Percentiles rank a stretch among this genome's conserved stretches.
These are phyloP conservation scores for Bettongia penicillata DNA, from an alignment of 2,113 vertebrate genomes.

Conservation along the genomic window DNA sequence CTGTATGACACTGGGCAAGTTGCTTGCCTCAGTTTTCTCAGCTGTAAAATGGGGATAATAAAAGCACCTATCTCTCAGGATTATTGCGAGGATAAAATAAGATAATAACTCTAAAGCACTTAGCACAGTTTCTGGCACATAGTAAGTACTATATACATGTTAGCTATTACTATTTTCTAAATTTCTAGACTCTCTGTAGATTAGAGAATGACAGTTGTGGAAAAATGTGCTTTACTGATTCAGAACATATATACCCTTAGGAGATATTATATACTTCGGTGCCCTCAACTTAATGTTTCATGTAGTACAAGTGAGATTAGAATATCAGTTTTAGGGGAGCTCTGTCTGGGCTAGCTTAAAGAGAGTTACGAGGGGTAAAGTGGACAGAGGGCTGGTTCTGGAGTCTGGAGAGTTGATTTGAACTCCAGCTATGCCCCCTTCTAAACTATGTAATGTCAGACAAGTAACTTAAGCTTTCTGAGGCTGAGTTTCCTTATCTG, in stretches of 20 bases:
- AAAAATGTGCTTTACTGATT: background rate
- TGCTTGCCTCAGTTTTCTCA: background rate
- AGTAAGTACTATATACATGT: background rate
- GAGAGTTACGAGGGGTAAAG: background rate
- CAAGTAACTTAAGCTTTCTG: background rate
- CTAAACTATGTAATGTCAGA: background rate
- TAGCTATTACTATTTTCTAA: background rate
- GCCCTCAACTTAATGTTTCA: background rate
- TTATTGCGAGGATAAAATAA: background rate
- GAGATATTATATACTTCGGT: background rate
- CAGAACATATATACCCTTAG: background rate
- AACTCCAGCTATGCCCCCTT: background rate
- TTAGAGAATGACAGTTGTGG: background rate
- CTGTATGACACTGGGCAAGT: background rate
- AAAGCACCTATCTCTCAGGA: background rate
- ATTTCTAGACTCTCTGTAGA: slow-evolving; percentile 3
- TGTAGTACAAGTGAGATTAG: background rate
- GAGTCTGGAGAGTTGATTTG: background rate
- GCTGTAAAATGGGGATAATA: background rate
- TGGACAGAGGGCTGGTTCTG: background rate
- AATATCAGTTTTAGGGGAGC: background rate
- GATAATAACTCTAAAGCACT: background rate
- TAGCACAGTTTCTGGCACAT: background rate
- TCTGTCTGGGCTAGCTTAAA: background rate
- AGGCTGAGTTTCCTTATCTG: background rate